Conservation (phyloP, 2,888 invertebrate species). For the Pyralis farinalis region DNA sequence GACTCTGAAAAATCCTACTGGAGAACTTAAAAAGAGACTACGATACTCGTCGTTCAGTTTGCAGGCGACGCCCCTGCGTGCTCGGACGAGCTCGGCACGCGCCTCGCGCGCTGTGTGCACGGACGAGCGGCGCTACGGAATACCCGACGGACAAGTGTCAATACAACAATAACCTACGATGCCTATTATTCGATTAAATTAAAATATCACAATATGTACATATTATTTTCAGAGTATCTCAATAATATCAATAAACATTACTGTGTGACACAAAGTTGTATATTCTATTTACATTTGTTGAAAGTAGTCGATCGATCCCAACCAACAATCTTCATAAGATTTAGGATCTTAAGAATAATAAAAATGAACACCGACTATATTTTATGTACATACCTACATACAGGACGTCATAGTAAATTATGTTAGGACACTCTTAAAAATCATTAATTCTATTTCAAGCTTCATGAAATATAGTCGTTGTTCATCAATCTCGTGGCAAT, state of each 20-base stretch:
- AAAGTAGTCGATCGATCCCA: constrained; percentile 40
- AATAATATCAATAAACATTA: constrained; percentile 57
- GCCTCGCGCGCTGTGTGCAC: constrained; percentile 4
- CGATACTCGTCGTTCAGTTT: constrained; percentile 21
- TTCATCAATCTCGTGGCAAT: no score
- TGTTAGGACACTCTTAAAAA: no score
- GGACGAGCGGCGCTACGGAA: background rate
- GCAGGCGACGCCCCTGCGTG: constrained; percentile 26
- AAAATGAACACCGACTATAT: constrained; percentile 12
- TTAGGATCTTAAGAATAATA: constrained; percentile 19
- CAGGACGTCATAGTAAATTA: constrained; percentile 13
- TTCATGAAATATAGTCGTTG: constrained; percentile 23
- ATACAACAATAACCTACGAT: constrained; percentile 57
- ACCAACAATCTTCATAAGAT: constrained; percentile 9
- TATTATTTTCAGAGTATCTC: constrained; percentile 63
- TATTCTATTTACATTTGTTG: constrained; percentile 28
- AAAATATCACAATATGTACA: constrained; percentile 81
- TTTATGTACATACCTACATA: constrained; percentile 6
- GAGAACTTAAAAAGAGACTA: constrained; percentile 17
- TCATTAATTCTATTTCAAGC: background rate
- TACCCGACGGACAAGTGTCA: constrained; percentile 2
- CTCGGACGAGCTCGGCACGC: constrained; percentile 2
- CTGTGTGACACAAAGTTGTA: constrained; percentile 41
- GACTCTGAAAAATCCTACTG: constrained; percentile 47
- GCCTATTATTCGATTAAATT: constrained; percentile 73